Conservation (phyloP, 2,888 invertebrate species). For the Sphecodes monilicornis region DNA sequence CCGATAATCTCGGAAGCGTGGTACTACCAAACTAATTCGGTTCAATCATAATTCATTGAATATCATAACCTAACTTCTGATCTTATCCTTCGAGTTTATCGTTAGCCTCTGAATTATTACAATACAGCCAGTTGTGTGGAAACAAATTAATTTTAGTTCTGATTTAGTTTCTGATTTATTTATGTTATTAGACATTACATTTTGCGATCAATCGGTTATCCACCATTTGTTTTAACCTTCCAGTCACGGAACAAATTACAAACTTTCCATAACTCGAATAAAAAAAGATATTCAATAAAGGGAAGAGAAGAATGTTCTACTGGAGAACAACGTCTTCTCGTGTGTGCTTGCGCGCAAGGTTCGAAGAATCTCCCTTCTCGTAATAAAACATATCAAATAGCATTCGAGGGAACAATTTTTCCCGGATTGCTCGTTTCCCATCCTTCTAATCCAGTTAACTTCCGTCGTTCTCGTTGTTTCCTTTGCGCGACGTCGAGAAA, state of each 20-base stretch:
- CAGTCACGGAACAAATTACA: neutral
- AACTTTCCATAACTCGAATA: neutral
- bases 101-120: neutral
- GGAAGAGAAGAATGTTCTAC: neutral
- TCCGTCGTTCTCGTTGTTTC: neutral
- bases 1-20: neutral
- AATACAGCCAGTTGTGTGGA: neutral
- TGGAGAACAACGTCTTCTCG: neutral
- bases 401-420: conserved; percentile 19
- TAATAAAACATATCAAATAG: neutral
- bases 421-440: neutral
- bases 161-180: no score
- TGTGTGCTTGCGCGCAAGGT: neutral
- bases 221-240: no score
- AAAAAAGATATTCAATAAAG: neutral
- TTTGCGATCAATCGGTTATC: no score
- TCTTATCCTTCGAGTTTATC: neutral
- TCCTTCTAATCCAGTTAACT: conserved; percentile 30
- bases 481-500: neutral
- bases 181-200: no score
- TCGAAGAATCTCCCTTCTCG: neutral
- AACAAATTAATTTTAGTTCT: neutral
- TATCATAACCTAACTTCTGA: neutral
- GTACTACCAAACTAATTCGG: neutral
- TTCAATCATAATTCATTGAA: neutral